These are phyloP conservation scores for Globicephala melas DNA, from an alignment of 2,113 vertebrate genomes.

Conservation along the genomic window DNA sequence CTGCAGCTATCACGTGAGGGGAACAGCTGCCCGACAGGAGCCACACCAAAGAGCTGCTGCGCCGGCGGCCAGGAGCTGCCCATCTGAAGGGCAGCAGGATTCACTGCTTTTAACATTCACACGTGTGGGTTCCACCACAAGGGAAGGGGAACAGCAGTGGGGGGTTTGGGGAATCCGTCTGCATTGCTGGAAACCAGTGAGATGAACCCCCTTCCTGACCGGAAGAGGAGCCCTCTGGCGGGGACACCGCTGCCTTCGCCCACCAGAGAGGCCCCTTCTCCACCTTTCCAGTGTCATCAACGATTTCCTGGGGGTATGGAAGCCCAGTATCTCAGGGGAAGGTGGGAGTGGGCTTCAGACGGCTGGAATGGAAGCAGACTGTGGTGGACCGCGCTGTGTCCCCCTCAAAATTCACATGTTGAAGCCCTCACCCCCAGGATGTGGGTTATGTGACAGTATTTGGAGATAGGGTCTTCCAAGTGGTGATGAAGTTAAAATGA, in stretches of 20 bases:
- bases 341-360: not conserved
- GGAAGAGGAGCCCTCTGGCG: accelerated
- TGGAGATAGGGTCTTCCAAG: not conserved
- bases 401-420: not conserved
- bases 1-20: not conserved
- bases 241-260: not conserved
- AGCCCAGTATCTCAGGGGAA: not conserved
- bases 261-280: not conserved
- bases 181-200: not conserved
- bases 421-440: not conserved
- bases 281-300: accelerated
- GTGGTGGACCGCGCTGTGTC: not conserved
- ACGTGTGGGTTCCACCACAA: accelerated
- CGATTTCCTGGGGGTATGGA: not conserved
- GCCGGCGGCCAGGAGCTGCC: accelerated
- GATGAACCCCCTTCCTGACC: not conserved
- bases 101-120: not conserved
- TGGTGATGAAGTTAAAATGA: not conserved
- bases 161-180: accelerated
- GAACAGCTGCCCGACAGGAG: not conserved
- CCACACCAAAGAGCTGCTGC: accelerated
- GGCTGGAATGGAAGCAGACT: not conserved
- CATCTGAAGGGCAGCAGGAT: not conserved
- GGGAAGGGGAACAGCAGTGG: not conserved
- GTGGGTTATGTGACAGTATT: not conserved